Evolutionary conservation across 2,888 invertebrate genomes (phyloP), one percentile per base, ranked within the genome.

Genomic region (Polydrusus cervinus): DNA sequence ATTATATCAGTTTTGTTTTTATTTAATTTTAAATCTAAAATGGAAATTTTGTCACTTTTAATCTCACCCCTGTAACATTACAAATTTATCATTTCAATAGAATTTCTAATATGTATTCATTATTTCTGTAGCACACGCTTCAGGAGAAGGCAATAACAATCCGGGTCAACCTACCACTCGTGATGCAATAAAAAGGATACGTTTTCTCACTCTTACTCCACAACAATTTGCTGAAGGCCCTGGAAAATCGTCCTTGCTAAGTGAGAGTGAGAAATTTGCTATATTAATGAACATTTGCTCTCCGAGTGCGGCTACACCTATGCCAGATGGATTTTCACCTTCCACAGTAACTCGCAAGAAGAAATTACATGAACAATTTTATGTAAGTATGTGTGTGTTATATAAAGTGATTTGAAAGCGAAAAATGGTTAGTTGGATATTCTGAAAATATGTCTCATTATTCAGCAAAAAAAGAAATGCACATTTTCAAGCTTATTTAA

Each of bases 221-320:
- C 92, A 94, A 84, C 93, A 95, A 87, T 95, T 96, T 85, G 95
- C 95, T 0, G 93, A 94, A 82, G 94, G 94, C 0, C 94, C 95
- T 0, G 95, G 94, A 0, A 90, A 92, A 64, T 95, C 95, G 13
- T 88, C 89, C n/a, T 87, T 95, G 9, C 88, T 96, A 30, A 90
- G 92, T 0, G 92, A 94, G 85, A 90, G 93, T 0, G 95, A 96
- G 84, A 92, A 94, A 13, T 93, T 95, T 83, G 91, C 94, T 0
- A 93, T 96, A 71, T 88, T 96, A 0, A 94, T 95, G 91, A 95
- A 95, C 85, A 94, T 95, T 75, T 91, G 94, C 18, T 93, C 93
- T 18, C 91, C 92, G 20, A 90, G 89, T 62, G 88, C 90, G n/a
- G 91, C 92, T 65, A 90, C 91, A 74, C 88, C 92, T 1, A 92